Conservation (phyloP, 2,888 invertebrate species). For the Synergus gifuensis region DNA sequence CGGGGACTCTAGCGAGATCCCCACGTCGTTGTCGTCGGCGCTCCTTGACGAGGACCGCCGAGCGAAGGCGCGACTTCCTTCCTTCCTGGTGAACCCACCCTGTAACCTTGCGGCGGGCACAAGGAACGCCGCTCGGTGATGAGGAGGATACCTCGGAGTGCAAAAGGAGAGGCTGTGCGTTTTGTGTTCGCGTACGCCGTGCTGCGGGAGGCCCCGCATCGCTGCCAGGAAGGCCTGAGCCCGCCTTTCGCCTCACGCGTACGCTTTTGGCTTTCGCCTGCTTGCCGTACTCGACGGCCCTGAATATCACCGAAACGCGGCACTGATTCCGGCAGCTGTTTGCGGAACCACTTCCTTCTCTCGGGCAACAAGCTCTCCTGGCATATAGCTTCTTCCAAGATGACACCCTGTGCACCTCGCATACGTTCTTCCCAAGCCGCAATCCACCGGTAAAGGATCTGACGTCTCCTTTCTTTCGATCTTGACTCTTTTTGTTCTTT, state of each 20-base stretch:
- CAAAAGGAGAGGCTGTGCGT: slow-evolving; percentile 59
- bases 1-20: slow-evolving; percentile 70
- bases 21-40: slow-evolving; percentile 61
- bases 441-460: slow-evolving; percentile 25
- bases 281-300: slow-evolving; percentile 43
- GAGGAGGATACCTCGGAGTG: slow-evolving; percentile 44
- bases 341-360: neutral
- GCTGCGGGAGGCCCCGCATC: slow-evolving; percentile 76
- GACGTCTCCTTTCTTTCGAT: slow-evolving; percentile 42
- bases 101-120: slow-evolving; percentile 47
- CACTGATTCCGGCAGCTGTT: slow-evolving; percentile 27
- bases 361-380: slow-evolving; percentile 8
- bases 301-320: slow-evolving; percentile 41
- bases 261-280: slow-evolving; percentile 50
- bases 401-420: slow-evolving; percentile 20
- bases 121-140: slow-evolving; percentile 35
- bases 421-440: slow-evolving; percentile 6
- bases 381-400: slow-evolving; percentile 14
- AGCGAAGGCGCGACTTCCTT: slow-evolving; percentile 50
- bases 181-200: slow-evolving; percentile 69
- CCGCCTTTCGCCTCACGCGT: slow-evolving; percentile 66
- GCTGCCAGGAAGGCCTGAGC: slow-evolving; percentile 77
- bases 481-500: slow-evolving; percentile 45
- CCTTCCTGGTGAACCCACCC: slow-evolving; percentile 46
- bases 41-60: slow-evolving; percentile 57